These are phyloP conservation scores for Aphidoletes aphidimyza DNA, from an alignment of 2,888 invertebrate species.

Conservation along the genomic window DNA sequence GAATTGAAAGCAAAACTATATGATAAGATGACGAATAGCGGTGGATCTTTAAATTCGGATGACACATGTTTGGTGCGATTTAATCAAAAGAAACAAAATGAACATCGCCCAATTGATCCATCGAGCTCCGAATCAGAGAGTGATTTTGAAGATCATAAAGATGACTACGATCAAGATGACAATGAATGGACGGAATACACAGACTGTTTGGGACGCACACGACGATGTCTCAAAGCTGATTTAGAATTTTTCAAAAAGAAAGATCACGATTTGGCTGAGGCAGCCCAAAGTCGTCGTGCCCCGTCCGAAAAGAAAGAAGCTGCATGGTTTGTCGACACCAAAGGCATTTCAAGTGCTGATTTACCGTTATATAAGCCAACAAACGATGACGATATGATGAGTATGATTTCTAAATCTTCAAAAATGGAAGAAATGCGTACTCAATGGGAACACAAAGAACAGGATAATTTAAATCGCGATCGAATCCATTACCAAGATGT, in stretches of 20 bases:
- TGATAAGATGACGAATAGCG: conserved; percentile 65
- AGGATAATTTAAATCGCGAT: conserved; percentile 75
- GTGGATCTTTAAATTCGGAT: conserved; percentile 64
- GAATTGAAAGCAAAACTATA: conserved; percentile 67
- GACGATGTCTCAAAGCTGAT: conserved; percentile 84
- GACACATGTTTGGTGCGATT: conserved; percentile 66
- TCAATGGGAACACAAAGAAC: conserved; percentile 90
- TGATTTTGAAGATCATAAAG: conserved; percentile 60
- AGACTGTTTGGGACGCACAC: conserved; percentile 87
- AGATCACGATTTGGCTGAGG: conserved; percentile 68
- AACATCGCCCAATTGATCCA: conserved; percentile 63
- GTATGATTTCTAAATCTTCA: conserved; percentile 67
- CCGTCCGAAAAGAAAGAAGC: conserved; percentile 57
- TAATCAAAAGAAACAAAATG: conserved; percentile 65
- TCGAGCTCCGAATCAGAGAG: conserved; percentile 60
- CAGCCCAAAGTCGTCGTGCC: not conserved
- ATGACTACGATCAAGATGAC: conserved; percentile 61
- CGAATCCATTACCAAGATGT: conserved; percentile 93
- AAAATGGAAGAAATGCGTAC: conserved; percentile 77
- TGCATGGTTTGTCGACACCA: conserved; percentile 65
- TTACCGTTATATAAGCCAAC: conserved; percentile 55
- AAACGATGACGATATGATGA: conserved; percentile 55
- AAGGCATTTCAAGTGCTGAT: conserved; percentile 58
- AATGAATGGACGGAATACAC: conserved; percentile 80
- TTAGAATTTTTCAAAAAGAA: conserved; percentile 74